These are phyloP conservation scores for Acanthurus lineatus DNA, from an alignment of 2,797 vertebrate species.

Conservation along the genomic window DNA sequence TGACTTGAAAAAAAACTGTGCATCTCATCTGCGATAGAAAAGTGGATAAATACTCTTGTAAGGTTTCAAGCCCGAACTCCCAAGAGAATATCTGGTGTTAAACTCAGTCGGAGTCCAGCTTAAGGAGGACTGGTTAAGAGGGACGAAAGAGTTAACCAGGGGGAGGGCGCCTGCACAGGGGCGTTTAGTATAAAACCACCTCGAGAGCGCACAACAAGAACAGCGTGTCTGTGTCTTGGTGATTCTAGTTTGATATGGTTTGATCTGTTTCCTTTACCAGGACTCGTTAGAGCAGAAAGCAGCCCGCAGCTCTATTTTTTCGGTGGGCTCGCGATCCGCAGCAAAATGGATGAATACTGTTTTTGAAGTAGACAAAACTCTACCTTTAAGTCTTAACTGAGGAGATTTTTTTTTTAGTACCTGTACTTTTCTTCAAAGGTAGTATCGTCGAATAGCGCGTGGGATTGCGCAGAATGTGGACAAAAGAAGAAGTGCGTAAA, in stretches of 20 bases:
- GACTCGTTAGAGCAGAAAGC: slow-evolving; percentile 39
- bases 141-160: slow-evolving; percentile 84
- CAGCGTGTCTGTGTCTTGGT: slow-evolving; percentile 69
- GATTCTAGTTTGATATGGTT: slow-evolving; percentile 17
- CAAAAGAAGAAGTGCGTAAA: slow-evolving; percentile 37
- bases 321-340: slow-evolving; percentile 5
- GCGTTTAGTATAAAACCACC: slow-evolving; percentile 84
- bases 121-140: slow-evolving; percentile 43
- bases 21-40: no score
- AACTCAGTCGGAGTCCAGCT: background rate
- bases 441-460: slow-evolving; percentile 12
- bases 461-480: slow-evolving; percentile 63
- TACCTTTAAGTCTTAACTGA: slow-evolving; percentile 18
- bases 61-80: background rate
- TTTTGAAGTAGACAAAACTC: slow-evolving; percentile 39
- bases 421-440: slow-evolving; percentile 11
- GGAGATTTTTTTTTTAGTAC: slow-evolving; percentile 19
- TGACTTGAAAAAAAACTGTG: background rate
- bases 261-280: slow-evolving; percentile 46
- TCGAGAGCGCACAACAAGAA: slow-evolving; percentile 71
- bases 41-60: background rate
- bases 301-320: background rate
- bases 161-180: slow-evolving; percentile 81
- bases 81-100: background rate
- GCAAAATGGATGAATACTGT: slow-evolving; percentile 57